A percentile compares a stretch with the other conserved stretches of the same genome.
These are phyloP conservation scores for Archivesica marissinica DNA, from an alignment of 1,140 invertebrate genomes.

Conservation along the genomic window DNA sequence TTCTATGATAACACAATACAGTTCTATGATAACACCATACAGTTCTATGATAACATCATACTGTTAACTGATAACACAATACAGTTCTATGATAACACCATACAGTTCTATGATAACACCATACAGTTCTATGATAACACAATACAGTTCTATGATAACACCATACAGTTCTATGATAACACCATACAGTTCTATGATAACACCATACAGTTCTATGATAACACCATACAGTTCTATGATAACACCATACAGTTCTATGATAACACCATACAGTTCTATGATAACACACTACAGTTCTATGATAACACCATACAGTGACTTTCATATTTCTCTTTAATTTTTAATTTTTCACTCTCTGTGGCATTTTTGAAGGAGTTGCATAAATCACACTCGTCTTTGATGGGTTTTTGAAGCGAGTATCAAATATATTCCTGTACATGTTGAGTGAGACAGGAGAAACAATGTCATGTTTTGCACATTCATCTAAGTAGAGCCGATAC, in stretches of 20 bases:
- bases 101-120: no score
- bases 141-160: no score
- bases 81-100: no score
- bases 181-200: background rate
- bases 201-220: conserved; percentile 38
- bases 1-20: no score
- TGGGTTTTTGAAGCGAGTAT: conserved; percentile 23
- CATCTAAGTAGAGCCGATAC: conserved; percentile 25
- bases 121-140: no score
- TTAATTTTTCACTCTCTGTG: conserved; percentile 7
- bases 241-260: conserved; percentile 3
- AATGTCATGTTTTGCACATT: conserved; percentile 5
- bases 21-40: no score
- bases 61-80: no score
- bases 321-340: conserved; percentile 41
- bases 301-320: conserved; percentile 26
- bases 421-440: conserved; percentile 32
- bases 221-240: conserved; percentile 23
- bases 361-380: conserved; percentile 25
- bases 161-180: no score
- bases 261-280: no score
- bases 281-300: no score
- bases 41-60: no score
- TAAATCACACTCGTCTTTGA: conserved; percentile 36
- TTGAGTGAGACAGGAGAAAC: background rate